phyloP scores from a whole-genome alignment of 2,888 invertebrate genomes.

The Melikaiella ostensackeni region DNA sequence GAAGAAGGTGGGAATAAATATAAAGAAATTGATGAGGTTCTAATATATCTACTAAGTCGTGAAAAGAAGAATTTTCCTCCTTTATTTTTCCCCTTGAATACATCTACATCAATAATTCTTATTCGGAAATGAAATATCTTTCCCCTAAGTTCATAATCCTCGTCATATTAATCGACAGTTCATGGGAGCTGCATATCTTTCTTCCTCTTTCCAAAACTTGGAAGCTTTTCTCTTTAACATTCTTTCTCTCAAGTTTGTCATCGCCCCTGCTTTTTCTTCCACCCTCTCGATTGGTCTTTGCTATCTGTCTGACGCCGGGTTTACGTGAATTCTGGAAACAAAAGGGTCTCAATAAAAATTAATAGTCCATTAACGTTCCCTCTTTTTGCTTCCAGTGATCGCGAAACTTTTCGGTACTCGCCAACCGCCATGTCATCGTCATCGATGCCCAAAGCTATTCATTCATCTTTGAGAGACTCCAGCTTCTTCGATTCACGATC shows the following conservation, averaged over 20 bases:
- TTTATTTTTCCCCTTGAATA: slow-evolving; percentile 9
- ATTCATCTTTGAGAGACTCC: slow-evolving; percentile 64
- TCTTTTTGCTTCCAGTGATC: slow-evolving; percentile 30
- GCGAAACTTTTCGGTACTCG: slow-evolving; percentile 51
- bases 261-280: slow-evolving; percentile 1
- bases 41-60: slow-evolving; percentile 1
- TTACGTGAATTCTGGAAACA: slow-evolving; percentile 42
- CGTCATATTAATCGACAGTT: slow-evolving; percentile 39
- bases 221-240: neutral
- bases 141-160: slow-evolving; percentile 31
- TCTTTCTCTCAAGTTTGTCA: neutral
- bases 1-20: neutral
- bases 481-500: slow-evolving; percentile 50
- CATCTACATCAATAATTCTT: slow-evolving; percentile 22
- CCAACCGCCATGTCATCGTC: slow-evolving; percentile 53
- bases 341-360: slow-evolving; percentile 55
- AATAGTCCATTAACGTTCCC: slow-evolving; percentile 58
- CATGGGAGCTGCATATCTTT: slow-evolving; percentile 34
- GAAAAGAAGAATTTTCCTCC: neutral
- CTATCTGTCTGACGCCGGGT: slow-evolving; percentile 16
- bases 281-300: slow-evolving; percentile 3
- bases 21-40: neutral
- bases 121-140: slow-evolving; percentile 30
- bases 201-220: slow-evolving; percentile 28
- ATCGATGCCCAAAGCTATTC: slow-evolving; percentile 61